Conservation (phyloP, 2,888 invertebrate genomes). For the Perdita meconis region DNA sequence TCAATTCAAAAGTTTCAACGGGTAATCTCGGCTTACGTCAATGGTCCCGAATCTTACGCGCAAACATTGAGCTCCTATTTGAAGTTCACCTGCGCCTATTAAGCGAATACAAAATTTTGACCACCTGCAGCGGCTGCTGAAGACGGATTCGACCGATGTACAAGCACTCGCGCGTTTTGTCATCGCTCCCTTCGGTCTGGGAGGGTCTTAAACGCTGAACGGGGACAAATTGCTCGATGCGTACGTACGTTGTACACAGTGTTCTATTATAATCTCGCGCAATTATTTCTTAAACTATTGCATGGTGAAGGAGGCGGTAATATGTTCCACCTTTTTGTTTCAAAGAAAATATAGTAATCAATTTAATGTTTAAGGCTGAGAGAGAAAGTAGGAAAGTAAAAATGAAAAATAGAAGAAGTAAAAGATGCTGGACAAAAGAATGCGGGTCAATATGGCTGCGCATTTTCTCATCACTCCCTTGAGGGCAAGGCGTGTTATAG, state of each 20-base stretch:
- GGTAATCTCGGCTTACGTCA: slow-evolving; percentile 55
- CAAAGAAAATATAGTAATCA: too few relatives aligned
- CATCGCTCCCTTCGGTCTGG: background rate
- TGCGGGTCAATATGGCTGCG: too few relatives aligned
- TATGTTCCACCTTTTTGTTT: too few relatives aligned
- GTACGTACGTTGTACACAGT: background rate
- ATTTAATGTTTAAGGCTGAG: too few relatives aligned
- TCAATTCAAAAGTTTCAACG: slow-evolving; percentile 44
- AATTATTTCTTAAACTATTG: too few relatives aligned
- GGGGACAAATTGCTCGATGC: background rate
- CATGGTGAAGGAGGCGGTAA: too few relatives aligned
- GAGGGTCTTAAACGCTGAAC: background rate
- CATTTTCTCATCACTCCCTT: too few relatives aligned
- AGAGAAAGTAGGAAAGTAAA: too few relatives aligned
- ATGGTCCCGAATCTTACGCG: slow-evolving; percentile 28
- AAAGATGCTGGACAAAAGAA: too few relatives aligned
- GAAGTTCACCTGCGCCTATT: slow-evolving; percentile 44
- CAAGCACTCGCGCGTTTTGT: background rate
- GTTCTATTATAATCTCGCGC: too few relatives aligned
- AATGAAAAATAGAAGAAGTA: too few relatives aligned
- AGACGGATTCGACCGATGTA: slow-evolving; percentile 23
- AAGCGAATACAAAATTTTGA: slow-evolving; percentile 31
- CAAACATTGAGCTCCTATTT: slow-evolving; percentile 36
- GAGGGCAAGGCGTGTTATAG: too few relatives aligned
- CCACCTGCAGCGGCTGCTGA: slow-evolving; percentile 1